phyloP scores from a whole-genome alignment of 1,140 invertebrate species.

The Heliconius congener region DNA sequence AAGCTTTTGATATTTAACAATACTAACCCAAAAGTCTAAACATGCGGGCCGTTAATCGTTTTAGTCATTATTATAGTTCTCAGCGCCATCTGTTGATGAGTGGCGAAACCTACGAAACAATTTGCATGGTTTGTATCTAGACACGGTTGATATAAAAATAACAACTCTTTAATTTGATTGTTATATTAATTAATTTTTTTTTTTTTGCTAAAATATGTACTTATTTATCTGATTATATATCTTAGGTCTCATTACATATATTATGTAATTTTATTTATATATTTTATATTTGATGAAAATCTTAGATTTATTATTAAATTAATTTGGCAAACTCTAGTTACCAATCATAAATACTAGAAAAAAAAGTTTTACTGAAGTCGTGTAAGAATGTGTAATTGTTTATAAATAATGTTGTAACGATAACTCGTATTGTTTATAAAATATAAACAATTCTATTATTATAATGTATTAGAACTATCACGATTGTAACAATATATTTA shows the following conservation, averaged over 20 bases:
- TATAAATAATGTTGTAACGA: neutral
- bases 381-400: neutral
- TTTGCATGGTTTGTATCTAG: slow-evolving; percentile 7
- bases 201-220: neutral
- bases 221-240: neutral
- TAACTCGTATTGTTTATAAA: neutral
- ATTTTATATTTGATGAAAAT: neutral
- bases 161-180: neutral
- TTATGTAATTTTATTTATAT: neutral
- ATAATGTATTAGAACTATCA: slow-evolving; percentile 18
- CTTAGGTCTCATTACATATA: neutral
- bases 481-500: slow-evolving; percentile 36
- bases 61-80: neutral
- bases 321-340: neutral
- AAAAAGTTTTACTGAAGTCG: no score
- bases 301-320: neutral
- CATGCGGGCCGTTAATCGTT: no score
- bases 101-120: slow-evolving; percentile 48
- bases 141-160: neutral
- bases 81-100: slow-evolving; percentile 71
- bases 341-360: neutral
- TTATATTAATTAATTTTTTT: neutral
- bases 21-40: no score
- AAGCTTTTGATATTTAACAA: neutral
- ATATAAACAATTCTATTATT: neutral